These are phyloP conservation scores for Drosophila rubida DNA, from an alignment of 2,888 invertebrate genomes.

Conservation along the genomic window DNA sequence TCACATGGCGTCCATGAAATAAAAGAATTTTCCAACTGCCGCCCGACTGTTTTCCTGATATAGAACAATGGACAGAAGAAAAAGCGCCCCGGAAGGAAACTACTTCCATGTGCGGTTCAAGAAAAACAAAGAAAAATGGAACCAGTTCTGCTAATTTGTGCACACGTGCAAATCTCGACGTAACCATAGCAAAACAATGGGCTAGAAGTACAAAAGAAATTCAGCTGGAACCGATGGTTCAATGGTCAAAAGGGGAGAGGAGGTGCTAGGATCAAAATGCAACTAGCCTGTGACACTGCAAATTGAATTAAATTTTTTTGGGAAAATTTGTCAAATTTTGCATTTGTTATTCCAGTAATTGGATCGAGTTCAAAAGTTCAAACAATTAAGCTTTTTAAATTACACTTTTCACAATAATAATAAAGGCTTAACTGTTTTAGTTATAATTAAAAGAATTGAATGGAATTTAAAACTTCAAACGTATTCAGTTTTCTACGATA, in stretches of 20 bases:
- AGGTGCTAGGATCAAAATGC: slow-evolving; percentile 59
- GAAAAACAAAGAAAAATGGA: slow-evolving; percentile 49
- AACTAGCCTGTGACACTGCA: slow-evolving; percentile 65
- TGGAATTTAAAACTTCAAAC: too few relatives aligned
- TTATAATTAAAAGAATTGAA: too few relatives aligned
- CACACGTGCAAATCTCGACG: slow-evolving; percentile 71
- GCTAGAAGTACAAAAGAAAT: slow-evolving; percentile 45
- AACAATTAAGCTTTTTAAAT: neutral
- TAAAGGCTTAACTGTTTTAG: too few relatives aligned
- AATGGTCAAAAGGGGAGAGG: slow-evolving; percentile 12
- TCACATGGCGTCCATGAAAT: slow-evolving; percentile 44
- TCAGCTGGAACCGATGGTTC: slow-evolving; percentile 46
- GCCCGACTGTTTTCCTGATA: slow-evolving; percentile 53
- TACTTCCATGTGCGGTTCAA: slow-evolving; percentile 47
- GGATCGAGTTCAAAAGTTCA: slow-evolving; percentile 8
- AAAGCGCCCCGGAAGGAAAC: slow-evolving; percentile 58
- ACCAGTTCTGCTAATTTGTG: slow-evolving; percentile 79
- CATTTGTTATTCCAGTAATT: slow-evolving; percentile 13
- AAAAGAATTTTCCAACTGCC: slow-evolving; percentile 66
- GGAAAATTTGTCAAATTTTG: slow-evolving; percentile 70
- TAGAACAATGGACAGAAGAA: slow-evolving; percentile 57
- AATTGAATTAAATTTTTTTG: slow-evolving; percentile 80
- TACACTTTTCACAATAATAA: too few relatives aligned
- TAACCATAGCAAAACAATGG: slow-evolving; percentile 43
- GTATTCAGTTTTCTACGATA: too few relatives aligned